Conservation (phyloP, 2,113 vertebrate genomes). For the Dascyllus trimaculatus region DNA sequence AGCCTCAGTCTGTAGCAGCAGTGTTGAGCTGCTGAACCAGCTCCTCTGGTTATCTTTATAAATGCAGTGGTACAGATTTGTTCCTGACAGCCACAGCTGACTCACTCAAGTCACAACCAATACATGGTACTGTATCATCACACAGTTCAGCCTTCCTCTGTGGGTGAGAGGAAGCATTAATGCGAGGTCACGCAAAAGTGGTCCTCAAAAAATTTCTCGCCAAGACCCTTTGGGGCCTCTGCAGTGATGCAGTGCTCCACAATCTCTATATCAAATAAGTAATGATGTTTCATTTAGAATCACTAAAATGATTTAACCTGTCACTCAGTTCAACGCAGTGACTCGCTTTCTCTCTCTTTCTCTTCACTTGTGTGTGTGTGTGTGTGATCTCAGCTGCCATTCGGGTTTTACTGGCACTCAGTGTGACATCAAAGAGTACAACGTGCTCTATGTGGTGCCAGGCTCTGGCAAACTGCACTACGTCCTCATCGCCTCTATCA, state of each 20-base stretch:
- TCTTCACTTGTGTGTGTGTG: conserved; percentile 28
- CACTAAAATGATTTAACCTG: conserved; percentile 49
- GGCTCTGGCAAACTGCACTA: conserved; percentile 97
- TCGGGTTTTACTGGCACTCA: conserved; percentile 96
- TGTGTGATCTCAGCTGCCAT: conserved; percentile 89
- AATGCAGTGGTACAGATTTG: too few species aligned
- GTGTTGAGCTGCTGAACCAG: too few species aligned
- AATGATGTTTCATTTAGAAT: conserved; percentile 55
- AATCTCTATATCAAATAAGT: conserved; percentile 26
- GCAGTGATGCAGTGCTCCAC: conserved; percentile 28
- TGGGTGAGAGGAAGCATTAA: too few species aligned
- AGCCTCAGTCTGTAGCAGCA: too few species aligned
- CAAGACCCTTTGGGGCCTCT: too few species aligned
- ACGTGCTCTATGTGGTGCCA: conserved; percentile 97
- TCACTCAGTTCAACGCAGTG: conserved; percentile 28
- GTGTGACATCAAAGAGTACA: conserved; percentile 99
- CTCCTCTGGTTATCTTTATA: too few species aligned
- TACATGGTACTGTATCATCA: too few species aligned
- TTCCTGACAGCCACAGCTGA: too few species aligned
- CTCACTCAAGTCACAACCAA: too few species aligned
- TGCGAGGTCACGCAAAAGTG: too few species aligned
- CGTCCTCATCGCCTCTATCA: conserved; percentile 98
- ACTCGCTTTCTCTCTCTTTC: conserved; percentile 9
- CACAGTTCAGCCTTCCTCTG: too few species aligned
- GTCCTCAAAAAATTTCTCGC: too few species aligned